Percentiles rank a stretch among this genome's conserved stretches.
Evolutionary conservation across 2,797 vertebrate species (phyloP).

Genomic region (Phataginus tetradactyla): DNA sequence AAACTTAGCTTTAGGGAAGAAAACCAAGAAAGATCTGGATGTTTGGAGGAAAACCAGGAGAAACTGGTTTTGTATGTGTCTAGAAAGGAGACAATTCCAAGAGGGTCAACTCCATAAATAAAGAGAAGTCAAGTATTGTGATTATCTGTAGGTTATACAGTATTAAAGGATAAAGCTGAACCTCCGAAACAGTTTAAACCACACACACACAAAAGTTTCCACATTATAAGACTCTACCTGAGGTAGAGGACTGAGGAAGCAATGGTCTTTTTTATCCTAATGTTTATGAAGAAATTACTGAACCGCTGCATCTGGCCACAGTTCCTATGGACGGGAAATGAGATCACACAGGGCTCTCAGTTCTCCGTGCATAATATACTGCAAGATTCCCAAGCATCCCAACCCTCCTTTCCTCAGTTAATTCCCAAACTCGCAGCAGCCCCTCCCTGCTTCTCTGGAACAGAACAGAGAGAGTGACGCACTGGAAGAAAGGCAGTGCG

Average conservation of each 20-base stretch:
- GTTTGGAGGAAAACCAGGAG: not conserved
- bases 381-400: not conserved
- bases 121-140: not conserved
- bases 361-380: not conserved
- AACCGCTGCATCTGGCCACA: not conserved
- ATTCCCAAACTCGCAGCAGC: not conserved
- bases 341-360: not conserved
- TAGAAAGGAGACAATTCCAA: not conserved
- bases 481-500: too few species aligned
- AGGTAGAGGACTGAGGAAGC: not conserved
- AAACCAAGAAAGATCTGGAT: not conserved
- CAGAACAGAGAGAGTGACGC: too few species aligned
- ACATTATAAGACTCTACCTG: not conserved
- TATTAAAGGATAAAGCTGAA: not conserved
- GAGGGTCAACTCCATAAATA: not conserved
- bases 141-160: not conserved
- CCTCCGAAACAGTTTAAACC: slow-evolving; percentile 2
- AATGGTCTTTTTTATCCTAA: not conserved
- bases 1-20: not conserved
- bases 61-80: not conserved
- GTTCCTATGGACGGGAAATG: not conserved
- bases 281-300: not conserved
- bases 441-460: too few species aligned
- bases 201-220: not conserved
- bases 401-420: not conserved